phyloP scores from a whole-genome alignment of 2,797 vertebrate species.

The Smutsia gigantea region DNA sequence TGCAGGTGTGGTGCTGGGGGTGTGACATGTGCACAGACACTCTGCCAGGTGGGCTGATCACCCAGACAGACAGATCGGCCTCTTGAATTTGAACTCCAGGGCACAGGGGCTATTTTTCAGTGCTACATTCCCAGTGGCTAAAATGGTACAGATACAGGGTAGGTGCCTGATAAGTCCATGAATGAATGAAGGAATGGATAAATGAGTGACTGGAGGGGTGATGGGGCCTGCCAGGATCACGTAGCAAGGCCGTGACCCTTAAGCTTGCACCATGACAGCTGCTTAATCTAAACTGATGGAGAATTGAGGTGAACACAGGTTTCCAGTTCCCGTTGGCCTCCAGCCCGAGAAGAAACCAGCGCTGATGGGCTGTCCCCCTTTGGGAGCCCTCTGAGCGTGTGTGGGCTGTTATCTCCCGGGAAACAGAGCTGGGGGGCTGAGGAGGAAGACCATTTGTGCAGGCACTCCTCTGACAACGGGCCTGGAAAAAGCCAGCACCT shows the following conservation, averaged over 20 bases:
- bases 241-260: background rate
- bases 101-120: background rate
- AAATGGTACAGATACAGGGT: background rate
- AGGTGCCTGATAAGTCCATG: background rate
- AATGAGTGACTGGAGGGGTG: background rate
- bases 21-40: no score
- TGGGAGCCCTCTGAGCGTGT: rapidly evolving
- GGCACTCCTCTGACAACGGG: background rate
- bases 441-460: background rate
- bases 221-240: background rate
- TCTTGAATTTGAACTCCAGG: background rate
- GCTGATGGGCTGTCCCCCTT: background rate
- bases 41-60: background rate
- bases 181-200: background rate
- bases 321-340: constrained; percentile 52
- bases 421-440: background rate
- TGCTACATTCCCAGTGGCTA: background rate
- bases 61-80: background rate
- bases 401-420: background rate
- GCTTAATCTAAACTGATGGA: background rate
- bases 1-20: rapidly evolving
- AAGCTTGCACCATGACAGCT: background rate
- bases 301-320: background rate
- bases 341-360: background rate
- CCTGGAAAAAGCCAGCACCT: rapidly evolving